A percentile compares a stretch with the other conserved stretches of the same genome.
These are phyloP conservation scores for Abscondita cerata DNA, from an alignment of 2,888 invertebrate genomes.

Conservation along the genomic window DNA sequence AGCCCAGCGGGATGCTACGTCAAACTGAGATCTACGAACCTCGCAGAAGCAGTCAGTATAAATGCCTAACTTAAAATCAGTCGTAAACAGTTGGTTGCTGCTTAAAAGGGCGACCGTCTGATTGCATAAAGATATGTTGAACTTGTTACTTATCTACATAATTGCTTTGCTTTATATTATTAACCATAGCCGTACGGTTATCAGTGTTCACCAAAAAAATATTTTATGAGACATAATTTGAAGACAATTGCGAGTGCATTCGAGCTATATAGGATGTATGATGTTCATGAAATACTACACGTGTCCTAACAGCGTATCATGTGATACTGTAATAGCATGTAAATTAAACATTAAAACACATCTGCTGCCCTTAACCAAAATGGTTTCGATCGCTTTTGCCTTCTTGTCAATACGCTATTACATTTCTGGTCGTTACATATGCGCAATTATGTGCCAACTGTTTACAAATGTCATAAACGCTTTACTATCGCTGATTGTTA, in stretches of 20 bases:
- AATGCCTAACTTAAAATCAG: slow-evolving; percentile 26
- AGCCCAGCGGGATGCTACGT: slow-evolving; percentile 29
- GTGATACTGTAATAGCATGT: slow-evolving; percentile 35
- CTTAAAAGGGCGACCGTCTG: slow-evolving; percentile 14
- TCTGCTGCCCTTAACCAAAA: slow-evolving; percentile 27
- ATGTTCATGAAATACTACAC: slow-evolving; percentile 13
- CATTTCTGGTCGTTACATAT: slow-evolving; percentile 28
- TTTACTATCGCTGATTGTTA: too few relatives aligned
- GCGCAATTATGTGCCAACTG: slow-evolving; percentile 36
- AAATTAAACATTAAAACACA: slow-evolving; percentile 31
- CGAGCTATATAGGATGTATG: too few relatives aligned
- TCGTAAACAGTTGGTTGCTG: slow-evolving; percentile 26
- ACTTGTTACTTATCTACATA: slow-evolving; percentile 37
- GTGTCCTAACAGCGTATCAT: slow-evolving; percentile 23
- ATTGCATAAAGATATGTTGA: slow-evolving; percentile 25
- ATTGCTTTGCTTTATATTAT: slow-evolving; percentile 30
- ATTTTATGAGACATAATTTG: too few relatives aligned
- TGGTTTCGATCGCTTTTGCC: slow-evolving; percentile 21
- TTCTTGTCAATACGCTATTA: slow-evolving; percentile 36
- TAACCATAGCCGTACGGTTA: slow-evolving; percentile 30
- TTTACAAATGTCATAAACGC: slow-evolving; percentile 23
- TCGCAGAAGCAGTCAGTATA: slow-evolving; percentile 27
- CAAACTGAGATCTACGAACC: slow-evolving; percentile 29
- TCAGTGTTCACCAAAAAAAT: too few relatives aligned
- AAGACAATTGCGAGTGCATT: too few relatives aligned